Percentiles rank a stretch among this genome's conserved stretches.
These are phyloP conservation scores for Schizaphis graminum DNA, from an alignment of 2,888 invertebrate species.

Conservation along the genomic window DNA sequence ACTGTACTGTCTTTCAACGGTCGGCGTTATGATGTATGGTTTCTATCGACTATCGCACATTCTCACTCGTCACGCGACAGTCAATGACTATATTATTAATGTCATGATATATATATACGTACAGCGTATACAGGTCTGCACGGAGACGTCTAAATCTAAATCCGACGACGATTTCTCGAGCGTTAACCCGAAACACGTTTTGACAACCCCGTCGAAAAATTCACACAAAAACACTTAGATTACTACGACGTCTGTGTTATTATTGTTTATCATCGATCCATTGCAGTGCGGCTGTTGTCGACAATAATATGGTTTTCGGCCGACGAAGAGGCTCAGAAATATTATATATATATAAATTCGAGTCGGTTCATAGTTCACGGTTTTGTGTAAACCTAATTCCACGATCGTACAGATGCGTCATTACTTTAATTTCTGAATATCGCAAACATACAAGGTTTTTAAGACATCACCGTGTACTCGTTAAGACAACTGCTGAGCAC, in stretches of 20 bases:
- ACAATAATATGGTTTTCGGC: neutral
- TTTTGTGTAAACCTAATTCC: neutral
- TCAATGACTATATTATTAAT: neutral
- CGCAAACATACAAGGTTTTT: neutral
- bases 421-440: neutral
- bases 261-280: neutral
- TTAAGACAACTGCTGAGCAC: neutral
- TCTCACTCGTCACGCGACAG: neutral
- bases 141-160: neutral
- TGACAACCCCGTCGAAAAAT: neutral
- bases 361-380: neutral
- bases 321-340: neutral
- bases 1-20: neutral
- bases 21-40: neutral
- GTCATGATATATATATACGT: too few species aligned
- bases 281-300: neutral
- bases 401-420: neutral
- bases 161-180: neutral
- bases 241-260: neutral
- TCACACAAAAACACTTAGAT: neutral
- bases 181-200: neutral
- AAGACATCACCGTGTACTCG: neutral
- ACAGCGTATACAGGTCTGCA: too few species aligned
- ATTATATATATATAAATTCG: neutral
- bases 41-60: neutral